Conservation (phyloP, 2,888 invertebrate species). For the Pegoplata infirma region DNA sequence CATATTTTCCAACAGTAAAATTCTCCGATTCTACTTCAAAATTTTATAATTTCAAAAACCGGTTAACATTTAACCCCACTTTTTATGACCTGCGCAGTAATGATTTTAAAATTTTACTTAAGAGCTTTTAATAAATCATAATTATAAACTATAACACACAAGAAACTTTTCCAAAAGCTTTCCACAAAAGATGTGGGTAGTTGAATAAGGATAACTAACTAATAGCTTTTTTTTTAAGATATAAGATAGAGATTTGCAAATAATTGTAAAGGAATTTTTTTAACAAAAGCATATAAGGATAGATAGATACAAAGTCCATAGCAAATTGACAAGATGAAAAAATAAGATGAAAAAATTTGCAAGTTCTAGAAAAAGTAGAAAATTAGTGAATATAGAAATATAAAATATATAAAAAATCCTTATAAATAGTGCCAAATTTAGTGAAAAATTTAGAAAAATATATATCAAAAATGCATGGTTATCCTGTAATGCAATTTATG, state of each 20-base stretch:
- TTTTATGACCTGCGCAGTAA: conserved; percentile 26
- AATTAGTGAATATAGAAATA: not conserved
- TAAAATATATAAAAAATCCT: too few species aligned
- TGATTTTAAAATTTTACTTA: not conserved
- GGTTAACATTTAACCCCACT: not conserved
- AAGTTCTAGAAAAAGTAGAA: not conserved
- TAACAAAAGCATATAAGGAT: conserved; percentile 47
- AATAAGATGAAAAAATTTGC: conserved; percentile 16
- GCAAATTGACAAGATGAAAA: conserved; percentile 32
- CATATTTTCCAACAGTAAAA: too few species aligned
- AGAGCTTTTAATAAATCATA: conserved; percentile 42
- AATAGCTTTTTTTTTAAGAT: conserved; percentile 45
- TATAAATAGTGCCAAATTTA: conserved; percentile 11
- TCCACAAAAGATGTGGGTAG: conserved; percentile 26
- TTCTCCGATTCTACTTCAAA: too few species aligned
- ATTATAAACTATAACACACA: conserved; percentile 28
- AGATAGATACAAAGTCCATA: conserved; percentile 49
- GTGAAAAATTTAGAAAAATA: not conserved
- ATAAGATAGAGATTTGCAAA: conserved; percentile 46
- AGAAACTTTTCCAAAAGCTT: conserved; percentile 2
- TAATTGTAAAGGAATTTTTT: conserved; percentile 51
- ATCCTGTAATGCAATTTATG: conserved; percentile 83
- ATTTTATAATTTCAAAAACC: too few species aligned
- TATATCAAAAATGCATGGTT: conserved; percentile 80
- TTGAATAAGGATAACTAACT: conserved; percentile 45